Conservation (phyloP, 2,113 vertebrate species). For the Phaethon lepturus region DNA sequence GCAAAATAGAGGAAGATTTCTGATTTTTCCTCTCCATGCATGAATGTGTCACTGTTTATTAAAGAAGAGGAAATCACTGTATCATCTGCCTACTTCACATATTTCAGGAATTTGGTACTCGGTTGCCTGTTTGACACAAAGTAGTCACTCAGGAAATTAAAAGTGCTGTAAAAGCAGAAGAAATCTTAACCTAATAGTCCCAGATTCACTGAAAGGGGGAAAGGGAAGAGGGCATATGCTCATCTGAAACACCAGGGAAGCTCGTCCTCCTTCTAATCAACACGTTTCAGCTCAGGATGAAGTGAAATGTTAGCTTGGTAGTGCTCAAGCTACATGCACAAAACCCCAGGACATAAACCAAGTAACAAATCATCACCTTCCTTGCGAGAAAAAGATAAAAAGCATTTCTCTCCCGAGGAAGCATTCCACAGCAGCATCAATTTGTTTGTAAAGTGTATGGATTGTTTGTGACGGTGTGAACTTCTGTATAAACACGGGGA, state of each 20-base stretch:
- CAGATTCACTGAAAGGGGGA: not conserved
- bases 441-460: not conserved
- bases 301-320: not conserved
- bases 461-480: not conserved
- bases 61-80: not conserved
- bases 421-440: not conserved
- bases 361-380: not conserved
- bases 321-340: accelerated
- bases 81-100: not conserved
- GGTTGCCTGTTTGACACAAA: not conserved
- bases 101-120: not conserved
- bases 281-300: not conserved
- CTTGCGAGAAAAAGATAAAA: not conserved
- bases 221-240: not conserved
- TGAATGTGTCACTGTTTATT: not conserved
- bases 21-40: not conserved
- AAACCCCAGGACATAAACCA: not conserved
- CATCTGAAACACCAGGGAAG: not conserved
- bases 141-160: not conserved
- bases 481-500: not conserved
- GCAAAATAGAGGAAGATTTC: not conserved
- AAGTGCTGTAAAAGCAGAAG: not conserved
- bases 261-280: not conserved
- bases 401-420: not conserved
- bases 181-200: not conserved